phyloP scores from a whole-genome alignment of 2,113 vertebrate genomes.

The Pheucticus melanocephalus region DNA sequence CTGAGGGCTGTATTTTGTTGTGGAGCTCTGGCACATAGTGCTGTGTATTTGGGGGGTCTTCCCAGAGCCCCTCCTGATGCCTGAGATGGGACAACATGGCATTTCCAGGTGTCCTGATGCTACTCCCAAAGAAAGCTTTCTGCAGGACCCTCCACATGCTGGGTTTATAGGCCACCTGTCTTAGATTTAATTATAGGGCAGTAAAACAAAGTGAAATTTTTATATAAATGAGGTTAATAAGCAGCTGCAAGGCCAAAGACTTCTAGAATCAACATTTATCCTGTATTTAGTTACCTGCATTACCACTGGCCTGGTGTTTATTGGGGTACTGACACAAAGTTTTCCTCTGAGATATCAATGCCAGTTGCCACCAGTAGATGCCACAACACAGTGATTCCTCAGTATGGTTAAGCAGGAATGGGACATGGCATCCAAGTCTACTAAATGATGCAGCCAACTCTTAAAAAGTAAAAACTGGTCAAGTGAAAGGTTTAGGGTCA shows the following conservation, averaged over 20 bases:
- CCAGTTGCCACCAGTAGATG: background rate
- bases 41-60: background rate
- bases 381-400: background rate
- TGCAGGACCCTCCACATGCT: background rate
- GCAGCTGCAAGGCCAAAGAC: background rate
- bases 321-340: accelerated
- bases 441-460: background rate
- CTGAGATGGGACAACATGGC: accelerated
- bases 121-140: background rate
- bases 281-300: background rate
- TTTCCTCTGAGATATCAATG: background rate
- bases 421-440: background rate
- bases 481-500: background rate
- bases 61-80: background rate
- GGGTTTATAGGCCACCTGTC: background rate
- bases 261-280: background rate
- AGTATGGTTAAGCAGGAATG: background rate
- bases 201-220: background rate
- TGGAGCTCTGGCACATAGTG: accelerated
- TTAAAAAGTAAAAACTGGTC: background rate
- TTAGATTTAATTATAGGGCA: background rate
- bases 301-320: background rate
- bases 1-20: background rate
- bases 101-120: background rate
- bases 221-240: background rate